These are phyloP conservation scores for Sycophaga agraensis DNA, from an alignment of 1,140 invertebrate genomes.

Conservation along the genomic window DNA sequence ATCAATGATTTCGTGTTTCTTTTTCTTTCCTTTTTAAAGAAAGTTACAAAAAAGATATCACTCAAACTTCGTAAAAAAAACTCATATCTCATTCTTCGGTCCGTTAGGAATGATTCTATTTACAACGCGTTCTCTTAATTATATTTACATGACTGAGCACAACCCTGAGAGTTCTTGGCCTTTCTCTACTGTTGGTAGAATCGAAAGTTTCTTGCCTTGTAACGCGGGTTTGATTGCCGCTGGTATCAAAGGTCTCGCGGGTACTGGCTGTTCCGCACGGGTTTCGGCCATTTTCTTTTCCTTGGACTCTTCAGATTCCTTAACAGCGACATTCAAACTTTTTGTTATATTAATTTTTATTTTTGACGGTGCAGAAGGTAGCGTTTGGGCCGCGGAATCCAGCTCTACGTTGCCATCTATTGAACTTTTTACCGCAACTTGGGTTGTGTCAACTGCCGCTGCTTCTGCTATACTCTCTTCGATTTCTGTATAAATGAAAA, in stretches of 20 bases:
- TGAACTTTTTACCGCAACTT: conserved; percentile 63
- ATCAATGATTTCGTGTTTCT: conserved; percentile 1
- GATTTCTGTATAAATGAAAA: neutral
- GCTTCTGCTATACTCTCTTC: conserved; percentile 26
- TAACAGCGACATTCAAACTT: conserved; percentile 40
- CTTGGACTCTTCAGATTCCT: conserved; percentile 45
- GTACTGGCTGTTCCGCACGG: conserved; percentile 44
- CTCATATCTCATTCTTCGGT: neutral
- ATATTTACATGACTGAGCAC: conserved; percentile 82
- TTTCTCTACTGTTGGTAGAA: conserved; percentile 69
- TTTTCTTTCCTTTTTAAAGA: neutral
- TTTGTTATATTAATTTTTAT: conserved; percentile 84
- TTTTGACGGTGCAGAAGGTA: conserved; percentile 60
- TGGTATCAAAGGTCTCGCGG: conserved; percentile 49
- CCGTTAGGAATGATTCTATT: conserved; percentile 20
- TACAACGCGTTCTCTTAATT: conserved; percentile 6
- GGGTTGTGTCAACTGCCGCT: conserved; percentile 60
- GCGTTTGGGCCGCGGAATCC: conserved; percentile 58
- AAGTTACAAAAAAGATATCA: neutral
- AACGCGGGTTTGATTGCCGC: conserved; percentile 69
- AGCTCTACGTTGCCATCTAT: conserved; percentile 75
- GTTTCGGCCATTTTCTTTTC: conserved; percentile 45
- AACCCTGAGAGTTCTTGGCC: conserved; percentile 79
- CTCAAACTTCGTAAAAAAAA: conserved; percentile 12
- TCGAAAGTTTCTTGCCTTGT: conserved; percentile 67